phyloP scores from a whole-genome alignment of 2,888 invertebrate genomes.

The Drosophila neutralis region DNA sequence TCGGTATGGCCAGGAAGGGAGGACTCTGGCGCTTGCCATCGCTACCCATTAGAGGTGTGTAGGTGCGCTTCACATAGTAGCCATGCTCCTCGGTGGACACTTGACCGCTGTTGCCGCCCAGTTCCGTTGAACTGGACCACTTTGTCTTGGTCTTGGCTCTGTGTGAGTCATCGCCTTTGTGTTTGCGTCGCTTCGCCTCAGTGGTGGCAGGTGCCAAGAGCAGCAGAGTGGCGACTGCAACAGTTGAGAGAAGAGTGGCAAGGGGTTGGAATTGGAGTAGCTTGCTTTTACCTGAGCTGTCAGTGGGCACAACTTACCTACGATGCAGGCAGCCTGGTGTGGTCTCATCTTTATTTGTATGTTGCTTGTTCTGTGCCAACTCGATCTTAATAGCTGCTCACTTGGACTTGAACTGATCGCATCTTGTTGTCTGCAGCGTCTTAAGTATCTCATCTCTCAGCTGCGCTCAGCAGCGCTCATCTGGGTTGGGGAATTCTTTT shows the following conservation, averaged over 20 bases:
- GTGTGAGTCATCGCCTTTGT: constrained; percentile 65
- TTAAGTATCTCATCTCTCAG: constrained; percentile 48
- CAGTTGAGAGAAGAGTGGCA: background rate
- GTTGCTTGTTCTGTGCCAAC: constrained; percentile 2
- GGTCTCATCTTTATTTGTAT: constrained; percentile 51
- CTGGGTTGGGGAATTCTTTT: constrained; percentile 59
- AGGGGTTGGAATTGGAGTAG: background rate
- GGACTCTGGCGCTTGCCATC: constrained; percentile 61
- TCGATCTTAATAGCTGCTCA: constrained; percentile 61
- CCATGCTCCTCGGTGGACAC: constrained; percentile 81
- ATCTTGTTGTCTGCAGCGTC: constrained; percentile 45
- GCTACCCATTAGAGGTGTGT: constrained; percentile 45
- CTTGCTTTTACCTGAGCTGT: constrained; percentile 6
- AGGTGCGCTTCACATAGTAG: constrained; percentile 82
- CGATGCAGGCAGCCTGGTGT: constrained; percentile 49
- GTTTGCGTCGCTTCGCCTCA: constrained; percentile 72
- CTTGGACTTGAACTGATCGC: constrained; percentile 60
- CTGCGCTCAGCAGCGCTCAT: background rate
- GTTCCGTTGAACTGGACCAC: constrained; percentile 78
- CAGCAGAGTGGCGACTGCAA: constrained; percentile 56
- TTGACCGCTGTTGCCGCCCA: constrained; percentile 60
- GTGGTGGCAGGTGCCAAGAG: constrained; percentile 47
- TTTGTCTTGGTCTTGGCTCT: constrained; percentile 81
- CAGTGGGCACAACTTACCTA: constrained; percentile 52
- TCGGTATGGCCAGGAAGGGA: constrained; percentile 80